Base-by-base conservation (phyloP, 2,888 invertebrate species). In the Napeogenes inachia region DNA sequence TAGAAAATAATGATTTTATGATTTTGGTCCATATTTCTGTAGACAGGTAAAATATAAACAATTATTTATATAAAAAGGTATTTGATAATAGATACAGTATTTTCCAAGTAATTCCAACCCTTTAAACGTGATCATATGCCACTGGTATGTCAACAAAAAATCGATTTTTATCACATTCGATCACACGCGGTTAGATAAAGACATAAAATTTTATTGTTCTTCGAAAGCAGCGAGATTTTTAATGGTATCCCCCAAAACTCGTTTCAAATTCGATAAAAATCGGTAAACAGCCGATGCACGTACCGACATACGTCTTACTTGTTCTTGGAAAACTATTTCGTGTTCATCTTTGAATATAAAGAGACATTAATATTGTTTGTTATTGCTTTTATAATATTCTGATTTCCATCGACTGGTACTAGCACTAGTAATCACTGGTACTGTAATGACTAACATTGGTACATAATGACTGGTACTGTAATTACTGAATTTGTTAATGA, bases 151-250 rank as follows among this genome's bases (percentile, higher is more conserved):
- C 50, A 64, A 69, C 69, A 68, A 70, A 71, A 71, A 73, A 70
- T 74, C 69, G 72, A 73, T 73, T 71, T 21, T 73, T 75, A 79
- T 75, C 77, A 60, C 71, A 50, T 63, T 71, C 74, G 71, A 77
- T 76, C 77, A 73, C 73, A 73, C 69, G 63, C 63, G 71, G 69
- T 73, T 68, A 73, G 76, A 81, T 80, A 74, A 70, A 81, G 81
- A 77, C 79, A 79, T 81, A 80, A 80, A 80, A 81, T 81, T 80
- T 81, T 78, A 81, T 75, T 73, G 73, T 81, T 81, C 81, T 69
- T 71, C 78, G 81, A 81, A 81, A 71, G 67, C 63, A 68, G 58
- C 64, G 69, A 75, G 74, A 75, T 75, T 77, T 77, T 77, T 73
- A 73, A 77, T 69, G 71, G 71, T 76, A 77, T 71, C 69, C 62